Conservation (phyloP, 2,888 invertebrate species). For the Macrosiphum euphorbiae region DNA sequence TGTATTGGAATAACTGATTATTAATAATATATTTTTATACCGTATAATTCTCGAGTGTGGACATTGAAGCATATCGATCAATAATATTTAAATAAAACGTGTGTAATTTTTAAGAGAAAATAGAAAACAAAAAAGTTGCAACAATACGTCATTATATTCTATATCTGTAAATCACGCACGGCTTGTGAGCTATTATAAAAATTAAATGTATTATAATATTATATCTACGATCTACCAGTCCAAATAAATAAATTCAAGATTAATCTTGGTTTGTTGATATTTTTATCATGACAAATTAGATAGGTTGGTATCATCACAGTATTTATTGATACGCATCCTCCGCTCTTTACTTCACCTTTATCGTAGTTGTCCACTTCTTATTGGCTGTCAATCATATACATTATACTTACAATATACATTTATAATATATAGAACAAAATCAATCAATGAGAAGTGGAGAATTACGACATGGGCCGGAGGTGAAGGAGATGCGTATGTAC, state of each 20-base stretch:
- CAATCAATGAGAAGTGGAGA: too few relatives aligned
- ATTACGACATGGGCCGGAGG: too few relatives aligned
- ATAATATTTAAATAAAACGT: neutral
- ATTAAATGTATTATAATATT: neutral
- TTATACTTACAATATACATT: too few relatives aligned
- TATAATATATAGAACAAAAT: too few relatives aligned
- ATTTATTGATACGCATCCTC: neutral
- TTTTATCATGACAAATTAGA: neutral
- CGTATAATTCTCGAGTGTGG: neutral
- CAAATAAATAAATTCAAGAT: neutral
- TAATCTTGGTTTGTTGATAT: neutral
- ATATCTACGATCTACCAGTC: neutral
- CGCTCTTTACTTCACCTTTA: too few relatives aligned
- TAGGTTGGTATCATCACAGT: too few relatives aligned
- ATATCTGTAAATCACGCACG: neutral
- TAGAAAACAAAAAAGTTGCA: neutral
- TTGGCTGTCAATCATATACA: too few relatives aligned
- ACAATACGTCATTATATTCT: neutral
- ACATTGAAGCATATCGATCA: neutral
- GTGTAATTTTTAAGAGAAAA: neutral
- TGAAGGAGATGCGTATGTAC: too few relatives aligned
- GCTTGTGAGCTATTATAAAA: neutral
- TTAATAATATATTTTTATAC: neutral
- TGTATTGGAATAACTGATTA: neutral
- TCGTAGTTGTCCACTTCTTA: too few relatives aligned